A percentile compares a stretch with the other conserved stretches of the same genome.
Evolutionary conservation across 2,888 invertebrate species (phyloP).

Genomic region (Falcaria lacertinaria): DNA sequence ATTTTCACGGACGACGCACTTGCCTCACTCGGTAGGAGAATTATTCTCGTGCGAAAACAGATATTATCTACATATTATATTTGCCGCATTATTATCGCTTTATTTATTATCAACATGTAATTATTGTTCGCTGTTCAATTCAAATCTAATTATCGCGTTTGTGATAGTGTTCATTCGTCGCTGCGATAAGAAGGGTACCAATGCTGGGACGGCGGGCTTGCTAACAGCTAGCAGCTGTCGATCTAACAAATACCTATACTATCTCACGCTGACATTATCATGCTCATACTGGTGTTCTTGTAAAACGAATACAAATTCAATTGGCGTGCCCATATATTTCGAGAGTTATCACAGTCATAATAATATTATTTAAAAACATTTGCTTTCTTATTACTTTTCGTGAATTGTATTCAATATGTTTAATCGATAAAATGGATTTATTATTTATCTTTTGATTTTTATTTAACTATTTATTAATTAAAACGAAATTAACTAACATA

Average conservation of each 20-base stretch:
- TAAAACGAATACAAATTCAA: too few species aligned
- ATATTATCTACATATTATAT: slow-evolving; percentile 8
- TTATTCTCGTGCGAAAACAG: slow-evolving; percentile 19
- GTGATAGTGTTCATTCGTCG: slow-evolving; percentile 31
- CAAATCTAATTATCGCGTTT: slow-evolving; percentile 34
- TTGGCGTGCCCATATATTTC: too few species aligned
- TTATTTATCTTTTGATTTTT: too few species aligned
- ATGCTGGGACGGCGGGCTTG: slow-evolving; percentile 32
- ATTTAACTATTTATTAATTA: too few species aligned
- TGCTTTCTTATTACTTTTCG: too few species aligned
- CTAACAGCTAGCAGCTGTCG: too few species aligned
- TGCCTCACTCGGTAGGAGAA: slow-evolving; percentile 36
- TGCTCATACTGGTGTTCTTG: neutral
- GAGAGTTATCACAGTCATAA: too few species aligned
- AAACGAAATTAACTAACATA: too few species aligned
- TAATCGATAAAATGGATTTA: too few species aligned
- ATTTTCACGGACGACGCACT: slow-evolving; percentile 70
- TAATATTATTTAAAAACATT: too few species aligned
- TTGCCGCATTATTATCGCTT: slow-evolving; percentile 13
- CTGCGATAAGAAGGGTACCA: slow-evolving; percentile 40
- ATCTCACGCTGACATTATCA: slow-evolving; percentile 10
- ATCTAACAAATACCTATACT: neutral
- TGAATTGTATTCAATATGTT: too few species aligned
- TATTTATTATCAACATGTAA: slow-evolving; percentile 20
- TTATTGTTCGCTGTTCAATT: slow-evolving; percentile 22